Conservation (phyloP, 2,888 invertebrate genomes). For the Capitulum mitella region DNA sequence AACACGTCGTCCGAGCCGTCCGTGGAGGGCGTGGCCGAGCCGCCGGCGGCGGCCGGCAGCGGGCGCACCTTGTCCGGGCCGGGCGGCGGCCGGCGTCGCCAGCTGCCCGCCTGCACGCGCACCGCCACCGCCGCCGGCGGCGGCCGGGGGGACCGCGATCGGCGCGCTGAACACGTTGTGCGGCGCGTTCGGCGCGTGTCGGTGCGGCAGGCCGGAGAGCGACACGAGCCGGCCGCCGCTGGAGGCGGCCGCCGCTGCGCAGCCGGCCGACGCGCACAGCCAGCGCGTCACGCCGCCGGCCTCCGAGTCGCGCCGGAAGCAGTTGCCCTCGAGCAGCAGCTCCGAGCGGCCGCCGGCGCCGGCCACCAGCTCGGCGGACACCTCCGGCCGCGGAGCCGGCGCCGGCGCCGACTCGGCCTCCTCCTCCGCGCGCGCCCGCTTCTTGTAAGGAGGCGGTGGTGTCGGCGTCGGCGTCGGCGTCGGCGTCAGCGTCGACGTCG, state of each 20-base stretch:
- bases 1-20: conserved; percentile 20
- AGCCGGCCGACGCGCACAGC: neutral
- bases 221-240: neutral
- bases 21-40: conserved; percentile 10
- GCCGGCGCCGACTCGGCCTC: neutral
- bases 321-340: conserved; percentile 22
- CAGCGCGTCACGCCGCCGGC: neutral
- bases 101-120: neutral
- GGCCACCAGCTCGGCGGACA: neutral
- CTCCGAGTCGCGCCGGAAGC: neutral
- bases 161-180: neutral
- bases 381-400: neutral
- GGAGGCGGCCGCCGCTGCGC: neutral
- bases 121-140: neutral
- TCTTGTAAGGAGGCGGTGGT: neutral
- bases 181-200: neutral
- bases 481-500: neutral
- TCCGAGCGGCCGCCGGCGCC: neutral
- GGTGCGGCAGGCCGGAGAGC: neutral
- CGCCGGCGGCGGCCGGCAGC: neutral
- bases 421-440: neutral
- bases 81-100: neutral
- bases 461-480: neutral
- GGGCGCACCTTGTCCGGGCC: neutral
- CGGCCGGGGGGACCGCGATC: neutral